Evolutionary conservation across 2,888 invertebrate species (phyloP), one percentile per base, ranked within the genome.

Genomic region (Cephus pygmeus): DNA sequence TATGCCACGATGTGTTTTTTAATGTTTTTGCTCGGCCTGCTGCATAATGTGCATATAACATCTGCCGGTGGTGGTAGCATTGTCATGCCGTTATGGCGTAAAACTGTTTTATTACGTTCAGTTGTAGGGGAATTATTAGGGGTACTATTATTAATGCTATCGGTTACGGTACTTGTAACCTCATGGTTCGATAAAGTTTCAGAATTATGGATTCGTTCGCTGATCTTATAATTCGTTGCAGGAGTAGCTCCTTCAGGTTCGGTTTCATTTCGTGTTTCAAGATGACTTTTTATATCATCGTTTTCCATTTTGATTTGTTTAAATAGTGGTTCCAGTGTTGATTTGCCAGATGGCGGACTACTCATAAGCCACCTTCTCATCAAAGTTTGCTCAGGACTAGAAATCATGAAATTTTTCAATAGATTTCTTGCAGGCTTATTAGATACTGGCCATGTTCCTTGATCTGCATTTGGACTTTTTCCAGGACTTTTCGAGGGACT

Each of bases 1-100:
- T 90, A 91, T 33, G 85, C 85, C 23, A 81, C 82, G 68, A 90
- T 84, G 77, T 91, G 91, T 34, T 81, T 83, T 12, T 77, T 81
- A 11, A 91, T 84, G 78, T 88, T 85, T 40, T 81, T 86, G 40
- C 83, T 86, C 1, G 75, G 15, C 11, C 83, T 80, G 34, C 86
- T 84, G 77, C 91, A 91, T 9, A 91, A 82, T 30, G 85, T 40
- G 79, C 91, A 91, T 69, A 80, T 83, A 2, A 85, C 33, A 23
- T 56, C 15, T 56, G 56, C 56, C 56, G 56, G 56, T 23, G 56
- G 56, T 56, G 56, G 56, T 56, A 56, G 56, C 56, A 56, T 56
- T 56, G 56, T 56, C 56, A 56, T 56, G 1, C 56, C 56, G 9
- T 56, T 23, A 56, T 56, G 56, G 56, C 56, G 56, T 56, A 56